Evolutionary conservation across 2,113 vertebrate species (phyloP).

Genomic region (Micromys minutus): DNA sequence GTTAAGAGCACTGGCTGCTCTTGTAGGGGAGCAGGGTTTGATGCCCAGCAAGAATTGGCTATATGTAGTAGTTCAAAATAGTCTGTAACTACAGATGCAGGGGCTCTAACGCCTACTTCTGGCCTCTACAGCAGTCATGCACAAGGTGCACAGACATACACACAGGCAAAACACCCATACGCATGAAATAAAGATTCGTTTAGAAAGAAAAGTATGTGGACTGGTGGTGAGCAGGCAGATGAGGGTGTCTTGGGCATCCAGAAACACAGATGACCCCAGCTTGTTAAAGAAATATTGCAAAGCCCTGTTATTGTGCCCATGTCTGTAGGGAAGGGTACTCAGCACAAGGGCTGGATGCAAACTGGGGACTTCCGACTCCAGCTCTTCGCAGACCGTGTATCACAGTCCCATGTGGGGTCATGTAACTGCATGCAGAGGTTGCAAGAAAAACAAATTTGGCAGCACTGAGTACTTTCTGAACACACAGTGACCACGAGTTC

Average conservation of each 20-base stretch:
- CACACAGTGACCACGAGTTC: background rate
- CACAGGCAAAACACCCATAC: background rate
- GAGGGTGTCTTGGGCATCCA: background rate
- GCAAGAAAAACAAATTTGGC: background rate
- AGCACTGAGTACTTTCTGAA: background rate
- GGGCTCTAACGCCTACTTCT: background rate
- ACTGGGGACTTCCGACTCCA: background rate
- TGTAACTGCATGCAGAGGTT: background rate
- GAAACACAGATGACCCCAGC: background rate
- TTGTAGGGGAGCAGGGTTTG: background rate
- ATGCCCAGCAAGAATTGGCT: background rate
- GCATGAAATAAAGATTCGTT: background rate
- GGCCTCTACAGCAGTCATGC: background rate
- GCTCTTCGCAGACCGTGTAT: background rate
- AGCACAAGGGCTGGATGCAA: fast-evolving
- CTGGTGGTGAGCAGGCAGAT: too few species aligned
- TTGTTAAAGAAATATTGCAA: background rate
- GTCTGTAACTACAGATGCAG: background rate
- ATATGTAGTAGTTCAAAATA: background rate
- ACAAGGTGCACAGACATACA: background rate
- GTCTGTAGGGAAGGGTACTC: background rate
- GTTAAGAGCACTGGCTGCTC: background rate
- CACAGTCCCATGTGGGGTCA: too few species aligned
- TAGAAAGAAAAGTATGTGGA: background rate
- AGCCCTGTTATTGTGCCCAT: background rate